A percentile compares a stretch with the other conserved stretches of the same genome.
Conservation (phyloP, 2,888 invertebrate species). For the Crocallis elinguaria region DNA sequence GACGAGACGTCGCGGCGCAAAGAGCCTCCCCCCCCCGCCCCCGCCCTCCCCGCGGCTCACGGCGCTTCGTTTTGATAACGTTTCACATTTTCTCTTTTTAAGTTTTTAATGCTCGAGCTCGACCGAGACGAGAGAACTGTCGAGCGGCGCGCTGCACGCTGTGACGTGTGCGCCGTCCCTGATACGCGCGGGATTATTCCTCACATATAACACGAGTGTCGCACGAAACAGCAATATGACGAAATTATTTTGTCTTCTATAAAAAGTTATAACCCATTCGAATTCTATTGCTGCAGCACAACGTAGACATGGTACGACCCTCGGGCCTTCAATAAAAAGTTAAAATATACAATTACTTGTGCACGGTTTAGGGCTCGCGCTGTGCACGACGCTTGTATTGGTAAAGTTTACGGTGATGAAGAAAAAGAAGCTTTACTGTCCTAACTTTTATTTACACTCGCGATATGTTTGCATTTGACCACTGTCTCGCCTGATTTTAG, state of each 20-base stretch:
- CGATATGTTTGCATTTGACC: too few relatives aligned
- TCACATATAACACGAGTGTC: not conserved
- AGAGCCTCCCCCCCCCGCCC: constrained; percentile 25
- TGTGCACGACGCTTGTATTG: too few relatives aligned
- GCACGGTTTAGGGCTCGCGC: not conserved
- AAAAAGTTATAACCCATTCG: not conserved
- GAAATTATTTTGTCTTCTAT: not conserved
- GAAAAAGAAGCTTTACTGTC: too few relatives aligned
- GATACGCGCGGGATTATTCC: not conserved
- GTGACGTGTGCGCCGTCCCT: not conserved
- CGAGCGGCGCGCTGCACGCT: not conserved
- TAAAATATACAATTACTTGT: not conserved
- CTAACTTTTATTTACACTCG: too few relatives aligned
- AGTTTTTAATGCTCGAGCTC: constrained; percentile 29
- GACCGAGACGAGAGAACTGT: constrained; percentile 39
- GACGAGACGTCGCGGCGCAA: constrained; percentile 34
- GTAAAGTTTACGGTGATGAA: too few relatives aligned
- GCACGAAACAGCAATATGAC: not conserved
- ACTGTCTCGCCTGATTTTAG: too few relatives aligned
- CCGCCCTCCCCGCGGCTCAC: constrained; percentile 7
- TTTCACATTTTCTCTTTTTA: constrained; percentile 55
- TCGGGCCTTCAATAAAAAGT: not conserved
- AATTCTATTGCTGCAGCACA: not conserved
- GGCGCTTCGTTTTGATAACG: constrained; percentile 57
- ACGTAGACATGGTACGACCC: not conserved